phyloP scores from a whole-genome alignment of 2,113 vertebrate species.

The Barbus barbus region DNA sequence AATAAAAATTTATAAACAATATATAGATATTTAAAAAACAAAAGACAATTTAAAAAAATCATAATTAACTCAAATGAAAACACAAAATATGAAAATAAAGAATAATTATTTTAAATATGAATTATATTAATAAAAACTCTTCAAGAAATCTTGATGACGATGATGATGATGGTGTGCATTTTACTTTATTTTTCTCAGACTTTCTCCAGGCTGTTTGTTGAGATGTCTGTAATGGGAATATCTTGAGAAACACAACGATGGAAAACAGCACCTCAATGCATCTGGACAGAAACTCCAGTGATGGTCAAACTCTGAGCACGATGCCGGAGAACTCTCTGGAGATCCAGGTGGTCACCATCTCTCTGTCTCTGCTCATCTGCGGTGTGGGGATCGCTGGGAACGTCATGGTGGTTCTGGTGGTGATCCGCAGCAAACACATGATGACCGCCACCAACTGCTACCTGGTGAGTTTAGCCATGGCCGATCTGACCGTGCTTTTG shows the following conservation, averaged over 20 bases:
- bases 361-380: constrained; percentile 46
- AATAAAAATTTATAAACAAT: too few relatives aligned
- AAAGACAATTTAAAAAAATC: too few relatives aligned
- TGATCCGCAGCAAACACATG: constrained; percentile 53
- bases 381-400: constrained; percentile 52
- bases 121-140: neutral
- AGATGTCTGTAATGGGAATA: neutral
- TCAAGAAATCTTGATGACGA: neutral
- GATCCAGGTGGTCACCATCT: constrained; percentile 48
- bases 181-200: neutral
- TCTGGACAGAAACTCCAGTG: constrained; percentile 29
- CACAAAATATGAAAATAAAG: too few relatives aligned
- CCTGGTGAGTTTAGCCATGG: constrained; percentile 51
- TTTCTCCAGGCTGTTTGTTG: neutral
- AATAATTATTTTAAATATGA: too few relatives aligned
- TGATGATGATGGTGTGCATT: neutral
- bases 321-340: constrained; percentile 51
- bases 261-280: neutral
- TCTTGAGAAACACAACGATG: neutral
- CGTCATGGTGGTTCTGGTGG: constrained; percentile 54
- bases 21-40: too few relatives aligned
- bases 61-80: too few relatives aligned
- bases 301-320: constrained; percentile 18
- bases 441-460: constrained; percentile 55
- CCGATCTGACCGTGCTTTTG: constrained; percentile 52